Conservation (phyloP, 1,140 invertebrate species). For the Brachionus rubens region DNA sequence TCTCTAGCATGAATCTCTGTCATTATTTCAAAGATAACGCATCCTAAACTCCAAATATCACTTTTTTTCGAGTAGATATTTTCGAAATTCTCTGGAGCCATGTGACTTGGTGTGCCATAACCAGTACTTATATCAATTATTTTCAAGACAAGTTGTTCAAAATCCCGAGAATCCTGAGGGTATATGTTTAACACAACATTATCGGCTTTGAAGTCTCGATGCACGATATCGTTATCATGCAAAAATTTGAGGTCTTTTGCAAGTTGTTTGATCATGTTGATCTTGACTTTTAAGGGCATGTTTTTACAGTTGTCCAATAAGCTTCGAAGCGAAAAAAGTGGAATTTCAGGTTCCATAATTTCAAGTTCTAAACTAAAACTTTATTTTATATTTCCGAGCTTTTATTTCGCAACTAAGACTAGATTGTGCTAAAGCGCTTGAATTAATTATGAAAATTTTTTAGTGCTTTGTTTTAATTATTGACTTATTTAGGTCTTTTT, state of each 20-base stretch:
- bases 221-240: not conserved
- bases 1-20: not conserved
- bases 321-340: too few species aligned
- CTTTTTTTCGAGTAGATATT: not conserved
- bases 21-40: not conserved
- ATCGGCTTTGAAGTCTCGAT: not conserved
- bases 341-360: too few species aligned
- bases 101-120: not conserved
- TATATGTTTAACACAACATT: not conserved
- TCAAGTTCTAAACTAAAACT: too few species aligned
- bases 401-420: too few species aligned
- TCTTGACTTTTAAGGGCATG: too few species aligned
- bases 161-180: not conserved
- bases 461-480: too few species aligned
- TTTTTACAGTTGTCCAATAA: too few species aligned
- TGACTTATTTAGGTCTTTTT: too few species aligned
- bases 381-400: too few species aligned
- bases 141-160: not conserved
- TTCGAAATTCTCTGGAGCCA: not conserved
- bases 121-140: not conserved
- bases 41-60: not conserved
- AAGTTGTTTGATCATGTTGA: not conserved
- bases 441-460: too few species aligned
- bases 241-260: not conserved
- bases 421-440: too few species aligned